Evolutionary conservation across 2,113 vertebrate species (phyloP).

Genomic region (Engraulis encrasicolus): DNA sequence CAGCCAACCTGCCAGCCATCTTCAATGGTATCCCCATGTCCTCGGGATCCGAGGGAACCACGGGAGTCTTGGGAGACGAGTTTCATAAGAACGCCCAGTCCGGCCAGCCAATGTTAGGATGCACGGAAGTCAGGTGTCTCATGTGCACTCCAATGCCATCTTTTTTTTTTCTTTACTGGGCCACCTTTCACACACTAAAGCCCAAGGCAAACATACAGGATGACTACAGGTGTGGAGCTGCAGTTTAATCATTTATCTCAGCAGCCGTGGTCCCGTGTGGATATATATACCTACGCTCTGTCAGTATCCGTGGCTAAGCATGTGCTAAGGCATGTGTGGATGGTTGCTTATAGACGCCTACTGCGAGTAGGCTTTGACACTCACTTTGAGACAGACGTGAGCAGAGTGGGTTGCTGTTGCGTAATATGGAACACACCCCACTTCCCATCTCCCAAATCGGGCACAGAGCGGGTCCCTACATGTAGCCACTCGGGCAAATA

Average conservation of each 20-base stretch:
- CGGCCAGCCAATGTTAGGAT: background rate
- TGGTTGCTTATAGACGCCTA: background rate
- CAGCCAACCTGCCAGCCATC: too few relatives aligned
- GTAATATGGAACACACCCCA: background rate
- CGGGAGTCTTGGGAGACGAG: background rate
- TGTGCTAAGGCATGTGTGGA: background rate
- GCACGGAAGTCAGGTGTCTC: background rate
- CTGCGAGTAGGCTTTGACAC: background rate
- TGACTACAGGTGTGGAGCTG: background rate
- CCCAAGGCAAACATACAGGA: background rate
- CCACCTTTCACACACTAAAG: background rate
- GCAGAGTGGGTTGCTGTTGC: background rate
- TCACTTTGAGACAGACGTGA: background rate
- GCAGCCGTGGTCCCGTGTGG: too few relatives aligned
- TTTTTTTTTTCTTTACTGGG: too few relatives aligned
- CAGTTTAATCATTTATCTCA: too few relatives aligned
- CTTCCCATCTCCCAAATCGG: background rate
- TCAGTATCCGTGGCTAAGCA: too few relatives aligned
- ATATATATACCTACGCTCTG: too few relatives aligned
- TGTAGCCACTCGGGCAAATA: background rate
- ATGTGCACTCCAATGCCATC: background rate
- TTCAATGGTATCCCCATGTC: slow-evolving; percentile 23
- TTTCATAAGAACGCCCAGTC: background rate
- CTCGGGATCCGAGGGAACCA: too few relatives aligned
- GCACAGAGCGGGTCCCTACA: background rate